Evolutionary conservation across 1,140 invertebrate genomes (phyloP).

Genomic region (Tetramorium simillimum): DNA sequence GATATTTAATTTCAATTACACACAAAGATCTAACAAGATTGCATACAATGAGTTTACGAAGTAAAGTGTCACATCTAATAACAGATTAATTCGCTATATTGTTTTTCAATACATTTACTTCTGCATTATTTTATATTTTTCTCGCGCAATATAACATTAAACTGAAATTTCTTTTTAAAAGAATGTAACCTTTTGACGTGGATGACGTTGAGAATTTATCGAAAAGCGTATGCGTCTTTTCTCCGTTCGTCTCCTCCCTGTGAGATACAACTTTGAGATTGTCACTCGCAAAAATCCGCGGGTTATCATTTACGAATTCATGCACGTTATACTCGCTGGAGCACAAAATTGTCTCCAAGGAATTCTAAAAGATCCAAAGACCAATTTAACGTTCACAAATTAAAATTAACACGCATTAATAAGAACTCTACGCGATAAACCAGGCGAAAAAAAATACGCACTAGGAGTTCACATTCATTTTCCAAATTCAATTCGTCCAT

Average conservation of each 20-base stretch:
- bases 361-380: conserved; percentile 42
- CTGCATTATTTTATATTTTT: neutral
- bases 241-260: conserved; percentile 1
- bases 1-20: neutral
- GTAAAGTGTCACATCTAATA: neutral
- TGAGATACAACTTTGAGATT: neutral
- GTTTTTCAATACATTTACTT: neutral
- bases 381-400: neutral
- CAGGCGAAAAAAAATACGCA: conserved; percentile 18
- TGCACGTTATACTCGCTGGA: conserved; percentile 23
- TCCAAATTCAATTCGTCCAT: conserved; percentile 45
- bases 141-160: neutral
- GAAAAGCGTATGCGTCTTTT: conserved; percentile 27
- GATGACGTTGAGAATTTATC: conserved; percentile 19
- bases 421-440: neutral
- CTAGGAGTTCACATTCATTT: conserved; percentile 50
- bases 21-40: neutral
- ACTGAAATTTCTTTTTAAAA: neutral
- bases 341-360: conserved; percentile 52
- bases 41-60: neutral
- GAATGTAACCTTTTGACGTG: conserved; percentile 30
- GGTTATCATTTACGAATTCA: conserved; percentile 51
- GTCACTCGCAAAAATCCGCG: conserved; percentile 21
- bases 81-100: neutral
- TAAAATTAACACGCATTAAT: neutral